Conservation (phyloP, 2,888 invertebrate species). For the Notodonta ziczac region DNA sequence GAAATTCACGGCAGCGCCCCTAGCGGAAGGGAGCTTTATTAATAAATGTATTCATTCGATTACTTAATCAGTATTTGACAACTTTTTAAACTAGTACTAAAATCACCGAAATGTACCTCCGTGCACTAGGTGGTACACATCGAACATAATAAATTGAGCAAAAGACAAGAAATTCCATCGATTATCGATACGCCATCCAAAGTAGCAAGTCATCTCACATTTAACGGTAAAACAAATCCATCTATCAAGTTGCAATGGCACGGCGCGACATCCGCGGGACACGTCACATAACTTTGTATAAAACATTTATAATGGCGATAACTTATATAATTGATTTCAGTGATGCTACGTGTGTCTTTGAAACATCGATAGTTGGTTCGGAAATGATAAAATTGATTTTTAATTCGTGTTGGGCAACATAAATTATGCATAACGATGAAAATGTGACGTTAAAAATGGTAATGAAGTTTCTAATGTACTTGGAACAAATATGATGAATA, state of each 20-base stretch:
- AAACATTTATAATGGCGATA: conserved; percentile 56
- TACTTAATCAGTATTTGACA: too few relatives aligned
- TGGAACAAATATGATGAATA: conserved; percentile 27
- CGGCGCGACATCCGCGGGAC: conserved; percentile 50
- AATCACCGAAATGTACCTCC: too few relatives aligned
- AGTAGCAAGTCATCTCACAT: conserved; percentile 65
- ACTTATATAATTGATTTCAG: conserved; percentile 46
- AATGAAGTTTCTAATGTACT: conserved; percentile 27
- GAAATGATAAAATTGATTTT: conserved; percentile 36
- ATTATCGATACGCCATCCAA: conserved; percentile 46
- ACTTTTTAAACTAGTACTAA: too few relatives aligned
- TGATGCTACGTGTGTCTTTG: conserved; percentile 36
- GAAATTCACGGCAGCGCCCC: too few relatives aligned
- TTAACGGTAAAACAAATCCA: conserved; percentile 58
- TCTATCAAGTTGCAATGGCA: conserved; percentile 58
- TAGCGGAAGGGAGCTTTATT: too few relatives aligned
- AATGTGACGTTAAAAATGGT: conserved; percentile 31
- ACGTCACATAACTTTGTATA: conserved; percentile 57
- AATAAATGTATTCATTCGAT: too few relatives aligned
- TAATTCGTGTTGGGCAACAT: conserved; percentile 34
- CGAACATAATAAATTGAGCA: conserved; percentile 14
- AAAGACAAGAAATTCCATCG: conserved; percentile 40
- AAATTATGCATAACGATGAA: conserved; percentile 38
- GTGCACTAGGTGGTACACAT: neutral
- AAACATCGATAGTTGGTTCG: conserved; percentile 29